Conservation (phyloP, 2,113 vertebrate genomes). For the Thinocorus orbignyianus region DNA sequence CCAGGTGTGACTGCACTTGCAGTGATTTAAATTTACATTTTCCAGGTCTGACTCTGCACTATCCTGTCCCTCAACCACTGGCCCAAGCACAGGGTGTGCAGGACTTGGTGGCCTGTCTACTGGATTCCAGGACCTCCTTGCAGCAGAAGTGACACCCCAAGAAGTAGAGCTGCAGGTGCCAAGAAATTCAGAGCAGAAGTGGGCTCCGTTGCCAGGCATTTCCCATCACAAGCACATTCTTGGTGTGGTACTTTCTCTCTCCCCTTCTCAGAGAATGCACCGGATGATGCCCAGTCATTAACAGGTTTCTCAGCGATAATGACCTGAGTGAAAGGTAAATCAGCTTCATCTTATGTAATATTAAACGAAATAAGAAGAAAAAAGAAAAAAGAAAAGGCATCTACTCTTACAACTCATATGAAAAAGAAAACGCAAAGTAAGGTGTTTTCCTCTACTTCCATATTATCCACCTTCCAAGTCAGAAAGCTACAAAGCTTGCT, state of each 20-base stretch:
- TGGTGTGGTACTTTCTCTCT: background rate
- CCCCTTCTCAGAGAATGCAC: background rate
- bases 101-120: background rate
- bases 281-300: background rate
- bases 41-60: background rate
- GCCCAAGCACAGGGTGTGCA: background rate
- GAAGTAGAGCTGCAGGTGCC: background rate
- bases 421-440: background rate
- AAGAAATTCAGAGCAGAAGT: background rate
- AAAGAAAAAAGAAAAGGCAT: background rate
- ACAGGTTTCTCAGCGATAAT: background rate
- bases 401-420: background rate
- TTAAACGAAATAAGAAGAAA: background rate
- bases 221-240: background rate
- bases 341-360: background rate
- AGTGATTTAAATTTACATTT: background rate
- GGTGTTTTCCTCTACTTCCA: background rate
- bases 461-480: background rate
- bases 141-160: accelerated
- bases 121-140: background rate
- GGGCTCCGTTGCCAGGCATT: accelerated
- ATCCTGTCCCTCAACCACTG: too few species aligned
- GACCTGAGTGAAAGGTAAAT: background rate
- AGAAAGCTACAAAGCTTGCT: background rate
- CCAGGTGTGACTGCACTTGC: background rate